These are phyloP conservation scores for Muscicapa striata DNA, from an alignment of 2,797 vertebrate genomes.

Conservation along the genomic window DNA sequence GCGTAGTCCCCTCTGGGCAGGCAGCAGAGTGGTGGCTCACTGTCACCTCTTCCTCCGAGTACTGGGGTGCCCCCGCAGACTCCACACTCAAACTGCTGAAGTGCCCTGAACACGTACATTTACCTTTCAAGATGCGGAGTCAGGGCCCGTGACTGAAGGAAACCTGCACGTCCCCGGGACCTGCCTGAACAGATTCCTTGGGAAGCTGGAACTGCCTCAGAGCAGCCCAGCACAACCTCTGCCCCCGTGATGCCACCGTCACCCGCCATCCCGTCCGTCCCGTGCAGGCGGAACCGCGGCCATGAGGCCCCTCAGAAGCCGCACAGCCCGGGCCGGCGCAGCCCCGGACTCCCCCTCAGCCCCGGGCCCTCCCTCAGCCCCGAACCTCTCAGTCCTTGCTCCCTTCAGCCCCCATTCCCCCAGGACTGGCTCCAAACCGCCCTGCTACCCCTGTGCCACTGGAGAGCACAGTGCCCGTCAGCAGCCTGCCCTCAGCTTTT, in stretches of 20 bases:
- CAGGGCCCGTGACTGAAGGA: accelerated
- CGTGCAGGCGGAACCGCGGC: accelerated
- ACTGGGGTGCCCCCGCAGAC: neutral
- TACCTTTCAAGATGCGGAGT: accelerated
- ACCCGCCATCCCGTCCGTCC: accelerated
- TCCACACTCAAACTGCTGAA: accelerated
- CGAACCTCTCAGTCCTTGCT: neutral
- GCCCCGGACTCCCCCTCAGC: neutral
- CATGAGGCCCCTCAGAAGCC: neutral
- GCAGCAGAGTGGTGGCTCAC: neutral
- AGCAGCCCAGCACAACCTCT: neutral
- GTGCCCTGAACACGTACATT: accelerated
- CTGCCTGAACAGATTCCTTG: neutral
- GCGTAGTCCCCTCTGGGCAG: neutral
- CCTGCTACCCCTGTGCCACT: no score
- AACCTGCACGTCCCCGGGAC: neutral
- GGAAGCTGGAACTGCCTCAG: accelerated
- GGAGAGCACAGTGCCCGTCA: accelerated
- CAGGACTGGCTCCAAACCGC: neutral
- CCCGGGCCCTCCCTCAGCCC: no score
- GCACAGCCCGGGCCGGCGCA: neutral
- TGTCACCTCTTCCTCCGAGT: no score
- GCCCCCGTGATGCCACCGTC: accelerated
- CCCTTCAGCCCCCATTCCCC: neutral
- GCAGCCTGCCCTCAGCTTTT: no score